Evolutionary conservation across 2,888 invertebrate species (phyloP).

Genomic region (Acleris sparsana): DNA sequence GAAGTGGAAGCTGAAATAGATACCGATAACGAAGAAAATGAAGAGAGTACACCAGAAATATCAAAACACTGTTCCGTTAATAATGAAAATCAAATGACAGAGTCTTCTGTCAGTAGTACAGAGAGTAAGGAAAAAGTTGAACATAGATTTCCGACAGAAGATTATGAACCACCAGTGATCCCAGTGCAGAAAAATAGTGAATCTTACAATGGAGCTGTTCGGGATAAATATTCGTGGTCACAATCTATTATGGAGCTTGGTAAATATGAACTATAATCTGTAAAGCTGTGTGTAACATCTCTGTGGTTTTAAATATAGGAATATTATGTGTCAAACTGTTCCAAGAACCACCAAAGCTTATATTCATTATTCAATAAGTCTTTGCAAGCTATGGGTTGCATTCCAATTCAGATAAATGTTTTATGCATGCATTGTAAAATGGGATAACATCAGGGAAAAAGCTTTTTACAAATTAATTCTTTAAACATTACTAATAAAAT

Average conservation of each 20-base stretch:
- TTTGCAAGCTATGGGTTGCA: too few species aligned
- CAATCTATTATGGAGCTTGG: constrained; percentile 91
- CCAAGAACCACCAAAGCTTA: too few species aligned
- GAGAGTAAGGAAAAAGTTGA: constrained; percentile 34
- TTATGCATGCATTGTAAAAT: too few species aligned
- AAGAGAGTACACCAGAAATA: not conserved
- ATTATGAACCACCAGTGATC: constrained; percentile 67
- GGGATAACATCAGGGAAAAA: too few species aligned
- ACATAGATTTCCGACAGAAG: constrained; percentile 47
- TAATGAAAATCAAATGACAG: constrained; percentile 20
- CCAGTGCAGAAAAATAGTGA: constrained; percentile 76
- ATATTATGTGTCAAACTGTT: too few species aligned
- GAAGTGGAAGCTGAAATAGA: constrained; percentile 69
- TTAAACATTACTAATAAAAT: too few species aligned
- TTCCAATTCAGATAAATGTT: too few species aligned
- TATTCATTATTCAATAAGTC: too few species aligned
- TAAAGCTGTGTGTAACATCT: too few species aligned
- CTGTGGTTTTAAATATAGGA: too few species aligned
- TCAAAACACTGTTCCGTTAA: too few species aligned
- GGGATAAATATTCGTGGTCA: constrained; percentile 92
- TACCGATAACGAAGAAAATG: constrained; percentile 25
- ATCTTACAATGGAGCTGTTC: constrained; percentile 90
- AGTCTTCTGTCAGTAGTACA: constrained; percentile 15
- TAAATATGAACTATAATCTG: constrained; percentile 47
- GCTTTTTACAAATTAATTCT: too few species aligned